These are phyloP conservation scores for Teleiodes luculella DNA, from an alignment of 2,888 invertebrate species.

Conservation along the genomic window DNA sequence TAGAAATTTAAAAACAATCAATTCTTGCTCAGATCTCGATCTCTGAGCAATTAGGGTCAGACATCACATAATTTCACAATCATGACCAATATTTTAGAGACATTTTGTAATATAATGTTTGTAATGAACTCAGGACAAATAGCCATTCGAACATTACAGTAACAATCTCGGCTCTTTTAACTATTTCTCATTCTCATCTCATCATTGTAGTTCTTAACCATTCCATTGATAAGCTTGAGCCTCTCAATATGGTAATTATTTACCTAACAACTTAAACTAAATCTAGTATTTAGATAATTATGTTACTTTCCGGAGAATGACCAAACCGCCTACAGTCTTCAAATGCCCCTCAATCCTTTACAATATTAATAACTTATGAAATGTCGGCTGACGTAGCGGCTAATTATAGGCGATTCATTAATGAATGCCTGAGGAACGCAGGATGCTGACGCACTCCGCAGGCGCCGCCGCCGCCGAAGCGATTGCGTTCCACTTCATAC, in stretches of 20 bases:
- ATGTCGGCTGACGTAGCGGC: constrained; percentile 36
- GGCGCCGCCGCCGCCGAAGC: background rate
- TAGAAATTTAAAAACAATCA: background rate
- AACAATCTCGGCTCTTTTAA: no score
- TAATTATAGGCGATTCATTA: constrained; percentile 55
- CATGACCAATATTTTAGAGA: background rate
- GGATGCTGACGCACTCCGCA: constrained; percentile 48
- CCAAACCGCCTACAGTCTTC: no score
- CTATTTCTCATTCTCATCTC: no score
- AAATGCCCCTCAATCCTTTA: background rate
- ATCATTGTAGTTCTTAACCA: no score
- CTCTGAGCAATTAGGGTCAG: background rate
- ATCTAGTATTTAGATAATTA: no score
- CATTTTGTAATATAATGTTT: no score
- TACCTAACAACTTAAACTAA: no score
- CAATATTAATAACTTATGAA: constrained; percentile 13
- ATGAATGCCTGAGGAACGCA: constrained; percentile 39
- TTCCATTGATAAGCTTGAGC: no score
- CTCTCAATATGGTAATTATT: no score
- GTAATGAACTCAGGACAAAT: no score
- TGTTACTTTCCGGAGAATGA: no score
- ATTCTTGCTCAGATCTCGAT: background rate
- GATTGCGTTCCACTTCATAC: constrained; percentile 47
- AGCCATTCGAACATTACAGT: no score
- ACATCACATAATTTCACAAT: background rate